phyloP scores from a whole-genome alignment of 2,113 vertebrate genomes.

The Lonchura striata region DNA sequence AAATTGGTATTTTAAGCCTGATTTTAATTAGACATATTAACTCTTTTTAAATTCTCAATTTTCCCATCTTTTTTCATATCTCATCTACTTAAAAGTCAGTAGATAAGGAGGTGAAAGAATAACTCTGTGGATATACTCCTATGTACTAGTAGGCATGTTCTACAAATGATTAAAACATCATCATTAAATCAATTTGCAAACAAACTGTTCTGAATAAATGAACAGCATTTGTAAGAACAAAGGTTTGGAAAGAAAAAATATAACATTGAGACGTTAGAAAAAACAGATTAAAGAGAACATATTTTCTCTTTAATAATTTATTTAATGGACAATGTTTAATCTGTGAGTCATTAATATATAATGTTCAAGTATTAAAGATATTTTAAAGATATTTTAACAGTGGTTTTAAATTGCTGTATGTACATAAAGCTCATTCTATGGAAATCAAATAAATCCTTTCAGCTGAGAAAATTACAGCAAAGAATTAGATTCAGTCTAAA shows the following conservation, averaged over 20 bases:
- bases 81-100: background rate
- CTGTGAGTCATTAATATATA: background rate
- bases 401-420: background rate
- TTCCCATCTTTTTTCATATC: background rate
- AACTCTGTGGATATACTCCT: background rate
- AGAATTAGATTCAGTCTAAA: background rate
- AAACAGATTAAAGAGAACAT: background rate
- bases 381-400: background rate
- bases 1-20: background rate
- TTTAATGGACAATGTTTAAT: background rate
- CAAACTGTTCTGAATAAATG: background rate
- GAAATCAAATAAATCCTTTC: background rate
- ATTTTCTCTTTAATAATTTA: background rate
- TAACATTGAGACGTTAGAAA: background rate
- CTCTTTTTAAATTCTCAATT: background rate
- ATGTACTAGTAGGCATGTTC: background rate
- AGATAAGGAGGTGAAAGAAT: background rate
- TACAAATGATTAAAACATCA: background rate
- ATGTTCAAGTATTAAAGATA: background rate
- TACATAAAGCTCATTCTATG: background rate
- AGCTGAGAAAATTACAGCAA: background rate
- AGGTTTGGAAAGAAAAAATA: background rate
- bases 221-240: background rate
- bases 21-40: background rate
- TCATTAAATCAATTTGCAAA: background rate